Evolutionary conservation across 2,888 invertebrate genomes (phyloP), one percentile per base, ranked within the genome.

Genomic region (Lasioglossum figueresi): DNA sequence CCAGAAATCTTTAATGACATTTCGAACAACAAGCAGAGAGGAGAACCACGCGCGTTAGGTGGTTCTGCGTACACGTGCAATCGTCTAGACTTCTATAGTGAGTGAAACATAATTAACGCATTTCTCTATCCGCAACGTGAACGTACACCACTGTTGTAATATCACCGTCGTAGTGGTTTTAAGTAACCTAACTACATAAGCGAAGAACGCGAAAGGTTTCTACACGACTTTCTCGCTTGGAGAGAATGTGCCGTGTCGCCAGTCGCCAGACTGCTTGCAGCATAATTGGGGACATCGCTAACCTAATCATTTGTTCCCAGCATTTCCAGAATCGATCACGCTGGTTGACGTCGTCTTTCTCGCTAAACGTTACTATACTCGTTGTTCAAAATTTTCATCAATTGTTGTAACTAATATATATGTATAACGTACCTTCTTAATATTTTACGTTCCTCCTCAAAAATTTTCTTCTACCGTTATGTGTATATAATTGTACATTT

Each of bases 201-300:
- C 48, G 31, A 40, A 31, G n/a, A 76, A 59, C 52, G 73, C 31
- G 19, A 79, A 76, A 83, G 74, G 56, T 78, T 74, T 78, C 52
- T 43, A 74, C 45, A n/a, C 40, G 43, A 79, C 83, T 83, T 80
- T 83, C 83, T 83, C 79, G 66, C 37, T 27, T 66, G 31, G 23
- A 72, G 66, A 37, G 63, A 74, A 27, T 43, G 37, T 40, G n/a
- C 63, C 27, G 70, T 56, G 43, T 74, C 31, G 66, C 74, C 6
- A 45, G 45, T 73, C 45, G 45, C 45, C 37, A 45, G 59, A 71
- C n/a, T 34, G 66, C 5, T 31, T 63, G 43, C 8, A 43, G 34
- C 19, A 40, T 23, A 1, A 19, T 19, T 6, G 3, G 45, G 27
- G 31, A 16, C 31, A 52, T 31, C 71, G 34, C 5, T 37, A 43